Conservation (phyloP, 2,113 vertebrate genomes). For the Austrofundulus limnaeus region DNA sequence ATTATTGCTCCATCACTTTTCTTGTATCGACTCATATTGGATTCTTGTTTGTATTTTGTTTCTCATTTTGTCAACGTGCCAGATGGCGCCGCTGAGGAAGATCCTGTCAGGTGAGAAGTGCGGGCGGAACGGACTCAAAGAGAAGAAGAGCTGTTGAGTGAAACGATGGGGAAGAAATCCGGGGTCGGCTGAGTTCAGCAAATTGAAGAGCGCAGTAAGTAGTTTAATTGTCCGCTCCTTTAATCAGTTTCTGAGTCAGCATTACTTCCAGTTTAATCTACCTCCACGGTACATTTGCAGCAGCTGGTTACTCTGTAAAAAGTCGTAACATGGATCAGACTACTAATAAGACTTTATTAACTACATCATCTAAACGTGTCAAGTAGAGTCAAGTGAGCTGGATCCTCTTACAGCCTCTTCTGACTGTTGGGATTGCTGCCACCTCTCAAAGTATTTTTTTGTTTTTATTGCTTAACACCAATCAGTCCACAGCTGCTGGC, state of each 20-base stretch:
- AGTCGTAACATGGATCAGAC: too few species aligned
- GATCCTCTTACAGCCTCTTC: not conserved
- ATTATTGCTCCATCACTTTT: not conserved
- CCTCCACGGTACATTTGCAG: too few species aligned
- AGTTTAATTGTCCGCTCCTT: conserved; percentile 21
- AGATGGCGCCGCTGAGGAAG: not conserved
- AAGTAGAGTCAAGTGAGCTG: not conserved
- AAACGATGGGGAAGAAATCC: conserved; percentile 12
- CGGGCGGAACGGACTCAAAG: conserved; percentile 1
- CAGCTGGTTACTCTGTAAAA: too few species aligned
- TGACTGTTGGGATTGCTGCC: not conserved
- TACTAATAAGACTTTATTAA: not conserved
- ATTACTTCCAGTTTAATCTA: too few species aligned
- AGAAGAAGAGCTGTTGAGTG: not conserved
- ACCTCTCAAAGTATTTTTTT: not conserved
- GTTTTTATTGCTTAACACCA: not conserved
- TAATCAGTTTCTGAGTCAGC: conserved; percentile 25
- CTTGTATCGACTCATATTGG: conserved; percentile 1
- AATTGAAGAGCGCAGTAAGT: conserved; percentile 8
- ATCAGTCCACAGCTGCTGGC: not conserved
- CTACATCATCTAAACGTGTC: conserved; percentile 1
- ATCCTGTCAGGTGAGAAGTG: conserved; percentile 16
- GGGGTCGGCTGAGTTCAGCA: not conserved
- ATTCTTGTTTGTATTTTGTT: conserved; percentile 10
- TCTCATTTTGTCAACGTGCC: conserved; percentile 15